These are phyloP conservation scores for Drosophila melanogaster DNA, from an alignment of 1,140 invertebrate species.

Conservation along the genomic window DNA sequence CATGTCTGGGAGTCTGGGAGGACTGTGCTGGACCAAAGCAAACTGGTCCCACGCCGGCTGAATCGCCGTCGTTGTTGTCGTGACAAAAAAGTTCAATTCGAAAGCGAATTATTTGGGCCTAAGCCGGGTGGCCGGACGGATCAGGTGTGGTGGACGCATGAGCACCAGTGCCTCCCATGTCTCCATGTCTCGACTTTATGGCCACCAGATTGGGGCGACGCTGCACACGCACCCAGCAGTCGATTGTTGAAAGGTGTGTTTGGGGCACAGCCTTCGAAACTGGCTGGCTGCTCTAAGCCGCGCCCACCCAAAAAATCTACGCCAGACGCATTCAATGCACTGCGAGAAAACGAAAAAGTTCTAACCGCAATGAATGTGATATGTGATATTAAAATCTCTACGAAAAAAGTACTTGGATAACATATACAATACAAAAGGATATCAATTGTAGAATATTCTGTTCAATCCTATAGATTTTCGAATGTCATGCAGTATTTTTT, in stretches of 20 bases:
- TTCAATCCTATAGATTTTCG: no score
- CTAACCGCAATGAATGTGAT: neutral
- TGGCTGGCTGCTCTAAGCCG: constrained; percentile 61
- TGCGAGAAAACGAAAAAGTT: neutral
- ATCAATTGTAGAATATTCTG: no score
- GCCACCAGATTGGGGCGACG: constrained; percentile 54
- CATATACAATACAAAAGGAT: no score
- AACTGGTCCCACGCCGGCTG: constrained; percentile 33
- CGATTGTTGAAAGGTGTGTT: constrained; percentile 80
- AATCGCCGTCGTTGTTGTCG: constrained; percentile 24
- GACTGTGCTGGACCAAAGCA: constrained; percentile 53
- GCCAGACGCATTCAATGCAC: constrained; percentile 32
- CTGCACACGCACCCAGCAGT: constrained; percentile 70
- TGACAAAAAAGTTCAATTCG: constrained; percentile 81
- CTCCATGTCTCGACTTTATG: constrained; percentile 32
- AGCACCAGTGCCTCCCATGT: constrained; percentile 16
- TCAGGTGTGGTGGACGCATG: constrained; percentile 50
- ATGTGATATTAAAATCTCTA: no score
- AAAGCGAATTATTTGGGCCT: constrained; percentile 59
- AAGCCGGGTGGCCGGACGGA: constrained; percentile 52
- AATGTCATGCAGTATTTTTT: neutral
- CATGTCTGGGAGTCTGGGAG: constrained; percentile 58
- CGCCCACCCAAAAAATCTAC: constrained; percentile 65
- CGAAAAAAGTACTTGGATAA: no score
- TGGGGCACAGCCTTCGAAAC: constrained; percentile 75